Evolutionary conservation across 2,888 invertebrate species (phyloP).

Genomic region (Mantis religiosa): DNA sequence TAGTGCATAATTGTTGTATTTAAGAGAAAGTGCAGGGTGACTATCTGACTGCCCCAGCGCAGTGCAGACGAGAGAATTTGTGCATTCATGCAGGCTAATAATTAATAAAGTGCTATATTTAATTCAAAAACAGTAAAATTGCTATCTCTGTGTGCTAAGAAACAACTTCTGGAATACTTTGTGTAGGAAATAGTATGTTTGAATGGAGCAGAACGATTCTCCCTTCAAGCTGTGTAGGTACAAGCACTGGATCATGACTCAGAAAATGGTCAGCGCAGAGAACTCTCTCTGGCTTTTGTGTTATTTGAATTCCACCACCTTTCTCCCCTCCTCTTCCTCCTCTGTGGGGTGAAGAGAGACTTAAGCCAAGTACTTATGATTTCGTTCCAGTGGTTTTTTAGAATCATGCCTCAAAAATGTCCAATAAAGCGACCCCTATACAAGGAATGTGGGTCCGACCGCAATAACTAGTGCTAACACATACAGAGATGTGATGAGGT

Average conservation of each 20-base stretch:
- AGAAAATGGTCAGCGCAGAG: not conserved
- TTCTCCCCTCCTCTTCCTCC: not conserved
- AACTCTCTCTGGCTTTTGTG: not conserved
- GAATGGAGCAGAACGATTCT: too few species aligned
- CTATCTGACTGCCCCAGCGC: too few species aligned
- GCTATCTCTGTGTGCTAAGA: too few species aligned
- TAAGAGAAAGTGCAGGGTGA: too few species aligned
- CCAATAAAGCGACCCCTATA: conserved; percentile 7
- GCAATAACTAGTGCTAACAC: not conserved
- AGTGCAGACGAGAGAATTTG: too few species aligned
- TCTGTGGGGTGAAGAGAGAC: not conserved
- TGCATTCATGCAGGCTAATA: too few species aligned
- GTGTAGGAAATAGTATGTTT: too few species aligned
- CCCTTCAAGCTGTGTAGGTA: not conserved
- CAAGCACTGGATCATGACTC: not conserved
- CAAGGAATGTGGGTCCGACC: not conserved
- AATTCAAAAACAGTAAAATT: too few species aligned
- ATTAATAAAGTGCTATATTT: too few species aligned
- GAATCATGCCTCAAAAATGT: conserved; percentile 23
- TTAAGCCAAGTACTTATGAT: conserved; percentile 2
- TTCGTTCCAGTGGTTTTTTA: conserved; percentile 19
- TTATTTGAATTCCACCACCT: conserved; percentile 13
- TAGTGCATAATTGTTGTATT: too few species aligned
- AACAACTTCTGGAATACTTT: too few species aligned
- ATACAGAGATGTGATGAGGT: not conserved